Base-by-base conservation (phyloP, 2,797 vertebrate genomes). In the Lagocephalus sceleratus region DNA sequence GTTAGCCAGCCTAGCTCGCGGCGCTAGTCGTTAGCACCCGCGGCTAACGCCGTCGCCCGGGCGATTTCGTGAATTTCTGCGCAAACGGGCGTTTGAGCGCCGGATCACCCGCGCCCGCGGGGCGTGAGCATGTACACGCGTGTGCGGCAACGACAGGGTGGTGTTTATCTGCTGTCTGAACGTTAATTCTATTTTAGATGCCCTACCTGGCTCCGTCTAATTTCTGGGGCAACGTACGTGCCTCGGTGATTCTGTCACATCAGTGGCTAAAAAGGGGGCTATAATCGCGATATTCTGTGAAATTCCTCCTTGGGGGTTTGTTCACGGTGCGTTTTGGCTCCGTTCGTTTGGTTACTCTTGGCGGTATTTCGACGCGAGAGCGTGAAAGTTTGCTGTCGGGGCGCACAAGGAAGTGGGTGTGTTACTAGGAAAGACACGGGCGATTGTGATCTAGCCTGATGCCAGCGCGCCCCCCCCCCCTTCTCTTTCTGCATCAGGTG, bases 401-500 rank as follows among this genome's bases (percentile, higher is more conserved):
- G 43, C 47, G 39, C 23, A n/a, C 29, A 5, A 15, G 25, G 17
- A 40, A 58, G 48, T 52, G 40, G 44, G 51, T 55, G 57, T 68
- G 40, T 47, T 50, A 12, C 1, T 44, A 19, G 42, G 52, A 52
- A 39, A 29, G 5, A 7, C 0, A 21, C 25, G 42, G 5, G 19
- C 43, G 42, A 22, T 52, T 0, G 5, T 14, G 46, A 19, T 29
- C 7, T 26, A 51, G 29, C 20, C 19, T 50, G 40, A 63, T 20
- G 19, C 52, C 21, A 3, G 20, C 16, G n/a, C n/a, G 32, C 32
- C 12, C 11, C 14, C 51, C 12, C 41, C 16, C 19, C 22, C 8
- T 8, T 5, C 17, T 60, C n/a, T 52, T 16, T 66, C 19, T 78
- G 42, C 51, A 56, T 40, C 76, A 99, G 97, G 97, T 99, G 26